Conservation (phyloP, 2,888 invertebrate species). For the Hydriomena furcata region DNA sequence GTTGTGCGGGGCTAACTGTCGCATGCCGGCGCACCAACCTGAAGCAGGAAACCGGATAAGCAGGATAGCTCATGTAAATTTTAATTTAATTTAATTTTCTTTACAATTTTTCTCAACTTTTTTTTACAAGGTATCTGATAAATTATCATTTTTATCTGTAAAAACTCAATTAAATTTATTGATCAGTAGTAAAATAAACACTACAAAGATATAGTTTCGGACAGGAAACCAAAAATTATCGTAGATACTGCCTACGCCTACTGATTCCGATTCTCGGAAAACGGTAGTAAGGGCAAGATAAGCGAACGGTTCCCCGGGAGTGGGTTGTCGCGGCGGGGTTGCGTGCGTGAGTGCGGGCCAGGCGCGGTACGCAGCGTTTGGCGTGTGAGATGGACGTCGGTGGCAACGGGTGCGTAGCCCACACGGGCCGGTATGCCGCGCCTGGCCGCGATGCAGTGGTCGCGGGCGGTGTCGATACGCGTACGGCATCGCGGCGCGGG, state of each 20-base stretch:
- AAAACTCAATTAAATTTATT: background rate
- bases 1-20: background rate
- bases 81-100: background rate
- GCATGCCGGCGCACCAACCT: conserved; percentile 2
- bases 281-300: conserved; percentile 52
- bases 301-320: conserved; percentile 55
- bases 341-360: conserved; percentile 44
- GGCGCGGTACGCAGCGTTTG: conserved; percentile 35
- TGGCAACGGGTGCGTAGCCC: conserved; percentile 48
- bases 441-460: conserved; percentile 64
- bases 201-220: background rate
- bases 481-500: conserved; percentile 45
- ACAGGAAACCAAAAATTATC: conserved; percentile 7
- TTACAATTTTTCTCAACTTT: too few relatives aligned
- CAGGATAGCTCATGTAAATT: conserved; percentile 17
- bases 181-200: too few relatives aligned
- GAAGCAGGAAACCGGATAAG: background rate
- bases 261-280: conserved; percentile 44
- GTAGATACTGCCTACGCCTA: conserved; percentile 36
- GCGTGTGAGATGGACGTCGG: conserved; percentile 40
- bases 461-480: conserved; percentile 75
- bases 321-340: conserved; percentile 40
- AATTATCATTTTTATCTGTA: too few relatives aligned
- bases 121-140: too few relatives aligned
- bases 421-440: conserved; percentile 38